Percentiles rank a stretch among this genome's conserved stretches.
Evolutionary conservation across 2,797 vertebrate species (phyloP).

Genomic region (Melanotaenia pygmaea): DNA sequence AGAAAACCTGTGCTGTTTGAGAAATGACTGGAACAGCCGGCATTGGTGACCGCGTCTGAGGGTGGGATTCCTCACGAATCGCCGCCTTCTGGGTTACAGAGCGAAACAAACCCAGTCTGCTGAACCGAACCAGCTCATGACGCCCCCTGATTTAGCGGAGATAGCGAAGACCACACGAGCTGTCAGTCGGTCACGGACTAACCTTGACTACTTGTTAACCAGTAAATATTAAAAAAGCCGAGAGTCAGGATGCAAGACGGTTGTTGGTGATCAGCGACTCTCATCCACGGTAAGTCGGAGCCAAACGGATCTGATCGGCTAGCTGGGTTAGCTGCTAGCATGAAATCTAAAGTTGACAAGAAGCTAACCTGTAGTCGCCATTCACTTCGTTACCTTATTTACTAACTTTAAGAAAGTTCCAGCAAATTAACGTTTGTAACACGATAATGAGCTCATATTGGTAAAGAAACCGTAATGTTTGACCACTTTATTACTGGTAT

Average conservation of each 20-base stretch:
- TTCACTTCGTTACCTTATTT: too few relatives aligned
- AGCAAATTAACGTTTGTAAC: background rate
- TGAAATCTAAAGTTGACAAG: background rate
- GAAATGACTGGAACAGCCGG: background rate
- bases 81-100: too few relatives aligned
- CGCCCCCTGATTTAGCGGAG: background rate
- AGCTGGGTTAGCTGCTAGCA: background rate
- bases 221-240: background rate
- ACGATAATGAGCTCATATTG: background rate
- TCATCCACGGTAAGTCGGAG: background rate
- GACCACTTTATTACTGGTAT: background rate
- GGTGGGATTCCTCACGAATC: background rate
- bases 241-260: background rate
- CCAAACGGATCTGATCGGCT: background rate
- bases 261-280: background rate
- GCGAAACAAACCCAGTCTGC: background rate
- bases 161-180: background rate
- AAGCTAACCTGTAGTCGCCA: background rate
- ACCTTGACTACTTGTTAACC: background rate
- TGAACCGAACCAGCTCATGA: background rate
- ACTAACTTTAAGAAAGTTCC: background rate
- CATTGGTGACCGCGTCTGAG: background rate
- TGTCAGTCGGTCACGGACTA: background rate
- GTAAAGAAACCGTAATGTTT: background rate
- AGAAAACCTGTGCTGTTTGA: too few relatives aligned